Conservation (phyloP, 2,888 invertebrate species). For the Melolontha melolontha region DNA sequence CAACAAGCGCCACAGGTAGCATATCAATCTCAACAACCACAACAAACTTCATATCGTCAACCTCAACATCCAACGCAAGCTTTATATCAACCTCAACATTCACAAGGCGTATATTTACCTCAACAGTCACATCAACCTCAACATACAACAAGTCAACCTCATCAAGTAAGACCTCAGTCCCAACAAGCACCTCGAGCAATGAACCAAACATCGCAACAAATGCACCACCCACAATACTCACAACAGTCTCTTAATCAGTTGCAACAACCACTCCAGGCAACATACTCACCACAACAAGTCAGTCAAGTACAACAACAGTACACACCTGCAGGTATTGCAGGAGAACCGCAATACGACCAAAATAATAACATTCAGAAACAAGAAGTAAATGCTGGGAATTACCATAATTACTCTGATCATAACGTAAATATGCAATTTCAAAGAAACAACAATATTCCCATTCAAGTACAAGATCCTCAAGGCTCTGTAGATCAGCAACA, state of each 20-base stretch:
- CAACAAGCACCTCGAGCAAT: not conserved
- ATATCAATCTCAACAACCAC: constrained; percentile 30
- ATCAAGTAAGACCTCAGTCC: not conserved
- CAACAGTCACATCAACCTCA: not conserved
- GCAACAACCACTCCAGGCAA: constrained; percentile 15
- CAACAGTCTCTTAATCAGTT: not conserved
- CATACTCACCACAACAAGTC: constrained; percentile 2
- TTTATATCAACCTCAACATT: constrained; percentile 2
- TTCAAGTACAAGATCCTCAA: not conserved
- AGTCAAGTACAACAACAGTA: constrained; percentile 32
- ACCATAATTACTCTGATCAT: constrained; percentile 17
- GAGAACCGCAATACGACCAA: constrained; percentile 7
- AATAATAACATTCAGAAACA: constrained; percentile 27
- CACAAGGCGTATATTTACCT: not conserved
- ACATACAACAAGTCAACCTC: too few relatives aligned
- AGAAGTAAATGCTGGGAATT: not conserved
- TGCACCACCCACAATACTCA: constrained; percentile 2
- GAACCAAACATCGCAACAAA: constrained; percentile 6
- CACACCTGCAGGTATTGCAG: not conserved
- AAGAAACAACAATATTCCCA: not conserved
- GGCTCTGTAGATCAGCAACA: not conserved
- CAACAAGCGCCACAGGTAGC: constrained; percentile 4
- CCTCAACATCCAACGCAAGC: constrained; percentile 1
- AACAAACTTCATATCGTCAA: constrained; percentile 22
- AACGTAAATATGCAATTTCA: not conserved